Evolutionary conservation across 2,888 invertebrate genomes (phyloP), one percentile per base, ranked within the genome.

Genomic region (Sarcophaga caerulescens): DNA sequence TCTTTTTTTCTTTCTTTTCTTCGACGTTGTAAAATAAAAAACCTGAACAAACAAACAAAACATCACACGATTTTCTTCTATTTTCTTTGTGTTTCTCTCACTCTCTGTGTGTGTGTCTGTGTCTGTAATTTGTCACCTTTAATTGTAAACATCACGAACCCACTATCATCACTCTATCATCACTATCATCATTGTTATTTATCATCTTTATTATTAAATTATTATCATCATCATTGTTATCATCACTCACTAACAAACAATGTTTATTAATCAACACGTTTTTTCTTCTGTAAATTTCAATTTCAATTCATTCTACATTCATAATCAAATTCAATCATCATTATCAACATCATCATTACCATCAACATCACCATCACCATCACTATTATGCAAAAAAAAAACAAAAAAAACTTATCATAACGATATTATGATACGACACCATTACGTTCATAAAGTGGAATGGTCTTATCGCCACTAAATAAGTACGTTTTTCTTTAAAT

Each of bases 391-490:
- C 52, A 78, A 11, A 45, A 59, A 45, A 17, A 71, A 45, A 62
- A 68, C 47, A 57, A n/a, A 59, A 14, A 69, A 74, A 23, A 25
- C 12, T 10, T 14, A 74, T n/a, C 78, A 45, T 80, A 76, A 80
- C 12, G 73, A 60, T 66, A 80, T 63, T 35, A 35, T 35, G 35
- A 74, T 52, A 71, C 63, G 74, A 83, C 59, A 78, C 74, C 81
- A 81, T 73, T 44, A 78, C 74, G 83, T 80, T 73, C 68, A 57
- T 76, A 91, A 90, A 92, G 92, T 90, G 92, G 92, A 91, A 90
- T 92, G 92, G 92, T 92, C 89, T 91, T 92, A 88, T 90, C 92
- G 89, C 92, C 92, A 90, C 92, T 92, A 89, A 92, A 92, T 92
- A 92, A 92, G 92, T 92, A 92, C 91, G 92, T 92, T 78, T 76